Base-by-base conservation (phyloP, 2,888 invertebrate species). In the Thereva nobilitata region DNA sequence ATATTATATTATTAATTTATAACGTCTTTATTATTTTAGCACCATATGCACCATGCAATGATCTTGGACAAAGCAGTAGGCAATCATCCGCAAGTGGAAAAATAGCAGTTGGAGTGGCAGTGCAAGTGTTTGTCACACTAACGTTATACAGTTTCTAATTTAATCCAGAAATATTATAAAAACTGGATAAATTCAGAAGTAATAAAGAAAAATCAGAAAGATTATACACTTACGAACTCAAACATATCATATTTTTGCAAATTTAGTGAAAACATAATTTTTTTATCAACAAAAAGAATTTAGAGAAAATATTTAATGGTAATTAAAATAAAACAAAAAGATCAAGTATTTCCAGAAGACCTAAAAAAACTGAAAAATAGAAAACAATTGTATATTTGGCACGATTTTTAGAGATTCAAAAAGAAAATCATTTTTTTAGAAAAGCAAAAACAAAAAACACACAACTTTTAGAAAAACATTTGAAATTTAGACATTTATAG, bases 321-420 rank as follows among this genome's bases (percentile, higher is more conserved):
- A 23, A 23, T 23, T 23, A 23, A 23, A 23, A 23, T 23, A 23
- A 23, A 23, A 49, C 23, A 23, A 55, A 47, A 64, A 47, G 64
- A 63, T 61, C 69, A 69, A 69, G 69, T 69, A 69, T 69, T 69
- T 69, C 69, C 69, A 66, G 64, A 69, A 66, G 69, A 69, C 69
- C 69, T 69, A 69, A 69, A 40, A 12, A 41, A 23, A 49, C n/a
- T 5, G 37, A 53, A 44, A 38, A 9, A 37, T 12, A 54, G 35
- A 64, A 54, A 45, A 45, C 5, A 45, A 37, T 38, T 45, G 44
- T 38, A 64, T 8, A 64, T 61, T 50, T 50, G 61, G 61, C 61
- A 61, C 61, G 50, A 61, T 41, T 61, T 49, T 61, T 50, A 50
- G 50, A 61, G n/a, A 61, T 23, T 37, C 41, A 61, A 50, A 41